A percentile compares a stretch with the other conserved stretches of the same genome.
Conservation (phyloP, 2,888 invertebrate species). For the Eristalis pertinax region DNA sequence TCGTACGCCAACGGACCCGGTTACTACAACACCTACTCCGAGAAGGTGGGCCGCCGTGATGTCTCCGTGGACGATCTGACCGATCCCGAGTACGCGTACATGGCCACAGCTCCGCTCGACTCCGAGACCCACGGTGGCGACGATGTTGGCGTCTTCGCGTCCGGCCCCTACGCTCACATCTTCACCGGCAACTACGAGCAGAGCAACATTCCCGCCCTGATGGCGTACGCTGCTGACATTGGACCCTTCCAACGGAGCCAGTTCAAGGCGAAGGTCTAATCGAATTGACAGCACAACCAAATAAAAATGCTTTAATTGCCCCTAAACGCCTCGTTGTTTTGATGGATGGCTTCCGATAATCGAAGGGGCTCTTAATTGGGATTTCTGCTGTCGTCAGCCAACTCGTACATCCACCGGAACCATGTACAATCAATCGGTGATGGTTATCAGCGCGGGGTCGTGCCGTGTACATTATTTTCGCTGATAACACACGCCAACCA, state of each 20-base stretch:
- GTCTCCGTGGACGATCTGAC: slow-evolving; percentile 74
- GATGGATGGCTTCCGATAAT: not conserved
- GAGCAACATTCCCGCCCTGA: slow-evolving; percentile 88
- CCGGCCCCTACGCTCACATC: slow-evolving; percentile 89
- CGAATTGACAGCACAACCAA: not conserved
- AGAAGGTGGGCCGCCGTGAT: slow-evolving; percentile 75
- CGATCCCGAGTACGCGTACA: slow-evolving; percentile 81
- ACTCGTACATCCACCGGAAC: slow-evolving; percentile 4
- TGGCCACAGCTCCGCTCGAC: slow-evolving; percentile 84
- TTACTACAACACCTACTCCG: slow-evolving; percentile 81
- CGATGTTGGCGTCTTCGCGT: slow-evolving; percentile 90
- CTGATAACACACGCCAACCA: not conserved
- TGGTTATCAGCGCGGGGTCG: not conserved
- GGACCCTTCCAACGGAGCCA: slow-evolving; percentile 81
- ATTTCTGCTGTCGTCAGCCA: not conserved
- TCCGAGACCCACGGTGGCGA: slow-evolving; percentile 90
- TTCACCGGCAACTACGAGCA: slow-evolving; percentile 91
- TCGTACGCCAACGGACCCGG: slow-evolving; percentile 91
- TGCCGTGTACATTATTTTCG: not conserved
- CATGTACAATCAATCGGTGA: not conserved
- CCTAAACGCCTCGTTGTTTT: not conserved
- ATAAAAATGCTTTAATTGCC: slow-evolving; percentile 15
- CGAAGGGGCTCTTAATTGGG: not conserved
- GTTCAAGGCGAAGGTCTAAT: not conserved
- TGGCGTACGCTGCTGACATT: slow-evolving; percentile 88